Percentiles rank a stretch among this genome's conserved stretches.
These are phyloP conservation scores for Pseudomyrmex pallidus DNA, from an alignment of 1,140 invertebrate genomes.

Conservation along the genomic window DNA sequence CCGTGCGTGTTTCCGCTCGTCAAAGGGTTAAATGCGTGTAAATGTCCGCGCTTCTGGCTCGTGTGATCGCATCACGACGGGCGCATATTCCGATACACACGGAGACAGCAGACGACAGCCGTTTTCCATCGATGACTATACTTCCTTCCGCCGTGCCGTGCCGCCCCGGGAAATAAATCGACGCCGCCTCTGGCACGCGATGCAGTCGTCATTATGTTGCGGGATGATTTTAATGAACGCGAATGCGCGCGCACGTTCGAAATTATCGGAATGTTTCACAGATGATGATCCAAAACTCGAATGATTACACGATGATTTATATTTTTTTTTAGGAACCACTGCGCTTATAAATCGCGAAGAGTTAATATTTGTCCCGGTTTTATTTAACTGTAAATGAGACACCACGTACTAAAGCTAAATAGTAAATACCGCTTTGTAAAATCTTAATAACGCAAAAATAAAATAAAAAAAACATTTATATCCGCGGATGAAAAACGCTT, in stretches of 20 bases:
- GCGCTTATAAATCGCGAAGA: too few species aligned
- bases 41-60: constrained; percentile 75
- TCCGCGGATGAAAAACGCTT: neutral
- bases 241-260: neutral
- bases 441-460: constrained; percentile 17
- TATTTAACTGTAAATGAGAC: neutral
- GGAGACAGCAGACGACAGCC: constrained; percentile 56
- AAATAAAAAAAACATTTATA: neutral
- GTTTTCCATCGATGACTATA: constrained; percentile 62
- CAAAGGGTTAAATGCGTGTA: constrained; percentile 80
- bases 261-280: neutral
- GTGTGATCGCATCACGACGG: constrained; percentile 70
- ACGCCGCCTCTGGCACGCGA: constrained; percentile 26
- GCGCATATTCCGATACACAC: constrained; percentile 58
- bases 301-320: too few species aligned
- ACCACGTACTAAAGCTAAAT: neutral
- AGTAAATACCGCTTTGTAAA: neutral
- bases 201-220: constrained; percentile 39
- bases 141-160: constrained; percentile 47
- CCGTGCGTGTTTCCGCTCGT: constrained; percentile 71
- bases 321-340: too few species aligned
- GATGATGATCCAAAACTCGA: neutral
- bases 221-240: constrained; percentile 42
- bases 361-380: too few species aligned
- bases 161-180: constrained; percentile 48